Base-by-base conservation (phyloP, 2,113 vertebrate genomes). In the Lagopus muta region DNA sequence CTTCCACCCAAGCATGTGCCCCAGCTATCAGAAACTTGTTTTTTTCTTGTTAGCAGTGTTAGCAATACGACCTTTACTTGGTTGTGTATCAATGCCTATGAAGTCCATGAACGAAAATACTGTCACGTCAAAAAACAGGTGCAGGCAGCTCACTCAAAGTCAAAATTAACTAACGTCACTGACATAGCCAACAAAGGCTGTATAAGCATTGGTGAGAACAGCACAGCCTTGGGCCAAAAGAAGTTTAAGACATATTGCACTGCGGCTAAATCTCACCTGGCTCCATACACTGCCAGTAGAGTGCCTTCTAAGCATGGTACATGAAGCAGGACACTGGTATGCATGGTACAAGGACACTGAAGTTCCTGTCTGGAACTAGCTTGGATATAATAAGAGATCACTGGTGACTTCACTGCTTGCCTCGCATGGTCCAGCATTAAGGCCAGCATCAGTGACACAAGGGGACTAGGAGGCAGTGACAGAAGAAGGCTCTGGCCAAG, bases 381-480 rank as follows among this genome's bases (percentile, higher is more conserved):
- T 42, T 42, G 24, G 15, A 16, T 30, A n/a, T 50, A 77, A 17
- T 19, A 67, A 52, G 25, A 6, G 14, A 71, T 1, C 2, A 1
- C 72, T 64, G 13, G 36, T 21, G 2, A 30, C 38, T 47, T 65
- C 2, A 2, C 22, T 52, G 18, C 17, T 24, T 0, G 36, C 5
- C 22, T 80, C 16, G 20, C 22, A 2, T 1, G 19, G 11, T 28
- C 16, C 54, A 1, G 0, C 1, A 60, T 42, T 10, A 42, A 72
- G 74, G 61, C 18, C 17, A 79, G 45, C 2, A 2, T 25, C 50
- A 58, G 36, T 2, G 1, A 30, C 48, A 55, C 17, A 66, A 78
- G 5, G 11, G 6, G 6, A 40, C 45, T 65, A 60, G n/a, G 7
- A 57, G 10, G 61, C 17, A 3, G 3, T 0, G 0, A 34, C 1